Evolutionary conservation across 2,113 vertebrate species (phyloP), one percentile per base, ranked within the genome.

Genomic region (Osmerus mordax): DNA sequence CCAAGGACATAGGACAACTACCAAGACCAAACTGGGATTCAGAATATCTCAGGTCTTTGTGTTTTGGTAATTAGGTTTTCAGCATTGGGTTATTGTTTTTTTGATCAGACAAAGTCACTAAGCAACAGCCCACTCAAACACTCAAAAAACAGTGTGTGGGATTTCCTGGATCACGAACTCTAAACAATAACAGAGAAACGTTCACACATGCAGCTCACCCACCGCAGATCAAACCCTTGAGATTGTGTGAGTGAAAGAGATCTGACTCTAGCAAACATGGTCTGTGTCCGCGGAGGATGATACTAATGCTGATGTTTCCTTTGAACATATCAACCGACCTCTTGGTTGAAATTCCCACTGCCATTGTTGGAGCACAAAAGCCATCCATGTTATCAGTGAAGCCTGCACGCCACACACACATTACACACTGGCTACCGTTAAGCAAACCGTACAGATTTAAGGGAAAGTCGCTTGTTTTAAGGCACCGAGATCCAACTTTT

Each of bases 131-230:
- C 3, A 41, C 29, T 36, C 29, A 8, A 36, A 64, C n/a, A n/a
- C n/a, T n/a, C n/a, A n/a, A 29, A 53, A 67, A 53, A 53, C 65
- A 23, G 21, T 9, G 36, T 28, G 18, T 59, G 16, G 14, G 59
- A 71, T 71, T 61, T 61, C 59, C 47, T 63, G 41, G 41, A 71
- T 53, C 3, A n/a, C 51, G 12, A 54, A 53, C 18, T 41, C 70
- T 9, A 54, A 71, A 71, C 23, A 41, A 70, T 70, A 69, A 41
- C 3, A 58, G 6, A 32, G n/a, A 69, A 69, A 14, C 19, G 47
- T 67, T 55, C 16, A 51, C 41, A 28, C 58, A 70, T 60, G 55
- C 29, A 69, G 29, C 13, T n/a, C 62, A 32, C 62, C 12, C 6
- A 69, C 36, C 8, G 14, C 28, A 19, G 29, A 21, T 59, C 32